Percentiles rank a stretch among this genome's conserved stretches.
Conservation (phyloP, 2,888 invertebrate genomes). For the Eupithecia tripunctaria region DNA sequence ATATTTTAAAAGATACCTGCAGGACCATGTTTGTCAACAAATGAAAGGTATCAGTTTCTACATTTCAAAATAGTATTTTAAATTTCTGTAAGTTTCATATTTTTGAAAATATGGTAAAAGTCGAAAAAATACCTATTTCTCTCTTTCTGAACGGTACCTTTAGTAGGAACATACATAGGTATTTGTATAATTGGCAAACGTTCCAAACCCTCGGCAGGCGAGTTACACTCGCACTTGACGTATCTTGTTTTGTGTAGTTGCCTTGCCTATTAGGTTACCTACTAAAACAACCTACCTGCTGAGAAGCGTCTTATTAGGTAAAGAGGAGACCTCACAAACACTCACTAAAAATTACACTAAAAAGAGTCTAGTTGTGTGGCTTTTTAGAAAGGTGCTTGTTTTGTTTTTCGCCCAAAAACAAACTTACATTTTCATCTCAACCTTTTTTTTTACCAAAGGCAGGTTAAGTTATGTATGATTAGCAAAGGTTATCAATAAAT, state of each 20-base stretch:
- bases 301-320: neutral
- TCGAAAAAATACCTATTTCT: too few relatives aligned
- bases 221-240: too few relatives aligned
- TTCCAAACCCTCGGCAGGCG: too few relatives aligned
- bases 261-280: neutral
- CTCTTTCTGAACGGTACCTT: too few relatives aligned
- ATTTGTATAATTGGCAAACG: too few relatives aligned
- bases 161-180: too few relatives aligned
- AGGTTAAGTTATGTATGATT: neutral
- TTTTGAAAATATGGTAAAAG: too few relatives aligned
- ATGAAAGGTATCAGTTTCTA: too few relatives aligned
- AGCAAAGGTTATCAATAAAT: neutral
- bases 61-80: too few relatives aligned
- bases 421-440: neutral
- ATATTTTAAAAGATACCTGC: too few relatives aligned
- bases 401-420: neutral
- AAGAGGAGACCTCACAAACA: neutral
- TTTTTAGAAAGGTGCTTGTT: neutral
- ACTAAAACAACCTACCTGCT: neutral
- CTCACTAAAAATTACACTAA: neutral
- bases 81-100: too few relatives aligned
- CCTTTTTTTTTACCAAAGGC: neutral
- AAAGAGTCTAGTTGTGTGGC: neutral
- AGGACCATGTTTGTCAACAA: too few relatives aligned
- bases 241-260: neutral